These are phyloP conservation scores for Nothobranchius kuhntae DNA, from an alignment of 2,113 vertebrate genomes.

Conservation along the genomic window DNA sequence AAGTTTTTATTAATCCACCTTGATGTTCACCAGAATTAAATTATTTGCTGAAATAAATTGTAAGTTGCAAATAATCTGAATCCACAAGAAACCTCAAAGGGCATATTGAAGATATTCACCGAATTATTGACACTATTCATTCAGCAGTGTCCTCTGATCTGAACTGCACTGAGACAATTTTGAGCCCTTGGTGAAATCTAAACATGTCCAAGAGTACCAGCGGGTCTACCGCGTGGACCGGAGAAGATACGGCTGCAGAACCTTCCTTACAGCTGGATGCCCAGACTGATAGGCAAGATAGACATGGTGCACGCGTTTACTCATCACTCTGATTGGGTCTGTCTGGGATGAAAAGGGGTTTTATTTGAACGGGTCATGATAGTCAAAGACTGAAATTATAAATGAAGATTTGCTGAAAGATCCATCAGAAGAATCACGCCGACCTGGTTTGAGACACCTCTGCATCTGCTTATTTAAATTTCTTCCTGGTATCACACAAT, in stretches of 20 bases:
- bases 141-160: conserved; percentile 56
- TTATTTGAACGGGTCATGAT: conserved; percentile 63
- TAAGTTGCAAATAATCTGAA: conserved; percentile 13
- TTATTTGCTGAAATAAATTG: conserved; percentile 19
- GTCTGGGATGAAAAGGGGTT: conserved; percentile 47
- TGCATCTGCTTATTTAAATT: conserved; percentile 61
- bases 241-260: conserved; percentile 68
- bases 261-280: conserved; percentile 75
- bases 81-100: conserved; percentile 5
- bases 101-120: conserved; percentile 38
- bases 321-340: conserved; percentile 73
- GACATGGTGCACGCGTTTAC: conserved; percentile 70
- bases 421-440: conserved; percentile 41
- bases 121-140: conserved; percentile 42
- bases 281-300: conserved; percentile 83
- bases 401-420: conserved; percentile 68
- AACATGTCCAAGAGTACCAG: conserved; percentile 62
- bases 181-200: conserved; percentile 70
- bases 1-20: background rate
- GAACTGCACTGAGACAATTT: conserved; percentile 53
- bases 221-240: conserved; percentile 57
- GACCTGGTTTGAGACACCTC: conserved; percentile 29
- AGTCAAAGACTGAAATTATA: conserved; percentile 58
- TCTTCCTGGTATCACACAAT: conserved; percentile 42
- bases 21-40: background rate